phyloP scores from a whole-genome alignment of 2,113 vertebrate species.

The Cercocebus atys region DNA sequence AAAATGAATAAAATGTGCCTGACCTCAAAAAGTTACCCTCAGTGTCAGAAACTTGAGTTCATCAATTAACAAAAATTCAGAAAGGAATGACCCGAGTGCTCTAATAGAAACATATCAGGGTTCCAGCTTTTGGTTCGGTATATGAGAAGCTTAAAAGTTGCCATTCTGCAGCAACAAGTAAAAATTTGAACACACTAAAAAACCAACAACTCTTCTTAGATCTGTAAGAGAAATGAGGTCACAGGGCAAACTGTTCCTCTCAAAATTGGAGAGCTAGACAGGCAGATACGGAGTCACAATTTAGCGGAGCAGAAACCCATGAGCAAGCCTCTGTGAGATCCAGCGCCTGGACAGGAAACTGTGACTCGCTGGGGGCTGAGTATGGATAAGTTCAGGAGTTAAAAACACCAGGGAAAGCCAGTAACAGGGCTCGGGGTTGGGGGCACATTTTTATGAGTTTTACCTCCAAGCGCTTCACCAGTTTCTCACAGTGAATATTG shows the following conservation, averaged over 20 bases:
- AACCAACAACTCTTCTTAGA: neutral
- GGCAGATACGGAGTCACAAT: too few relatives aligned
- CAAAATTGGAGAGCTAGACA: neutral
- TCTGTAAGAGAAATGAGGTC: too few relatives aligned
- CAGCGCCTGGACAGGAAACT: neutral
- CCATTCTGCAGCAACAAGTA: neutral
- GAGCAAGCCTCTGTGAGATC: neutral
- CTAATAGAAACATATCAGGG: neutral
- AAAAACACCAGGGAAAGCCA: neutral
- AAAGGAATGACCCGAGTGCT: neutral
- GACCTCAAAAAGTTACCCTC: neutral
- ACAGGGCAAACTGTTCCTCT: neutral
- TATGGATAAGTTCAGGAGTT: neutral
- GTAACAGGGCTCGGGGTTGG: fast-evolving
- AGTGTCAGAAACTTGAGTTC: neutral
- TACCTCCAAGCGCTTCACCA: neutral
- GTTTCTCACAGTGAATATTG: neutral
- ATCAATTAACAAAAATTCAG: neutral
- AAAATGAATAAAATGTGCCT: neutral
- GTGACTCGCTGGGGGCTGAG: too few relatives aligned
- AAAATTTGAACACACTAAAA: neutral
- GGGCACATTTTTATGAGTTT: neutral
- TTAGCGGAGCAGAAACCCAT: too few relatives aligned
- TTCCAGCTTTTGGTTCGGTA: neutral
- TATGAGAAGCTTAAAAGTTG: neutral